Base-by-base conservation (phyloP, 2,888 invertebrate genomes). In the Oeneis ivallda region DNA sequence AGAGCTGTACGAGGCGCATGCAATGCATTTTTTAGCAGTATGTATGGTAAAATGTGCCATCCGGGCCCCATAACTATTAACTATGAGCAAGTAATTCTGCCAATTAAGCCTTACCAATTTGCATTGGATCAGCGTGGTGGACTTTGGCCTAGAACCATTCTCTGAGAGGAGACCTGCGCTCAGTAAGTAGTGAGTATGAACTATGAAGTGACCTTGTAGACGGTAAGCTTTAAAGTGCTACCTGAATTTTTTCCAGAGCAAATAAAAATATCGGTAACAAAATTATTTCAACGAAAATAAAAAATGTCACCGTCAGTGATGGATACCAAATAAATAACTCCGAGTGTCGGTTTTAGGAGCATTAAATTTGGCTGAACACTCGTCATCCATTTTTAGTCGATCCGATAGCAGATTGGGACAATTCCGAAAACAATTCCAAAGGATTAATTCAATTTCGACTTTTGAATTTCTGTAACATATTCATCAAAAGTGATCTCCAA, bases 291-390 rank as follows among this genome's bases (percentile, higher is more conserved):
- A 19, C 43, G 43, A n/a, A 32, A 61, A 61, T 61, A 61, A 26
- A 61, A 52, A 41, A 41, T 61, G 52, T 41, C 61, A 61, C 19
- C 32, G 41, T 39, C 49, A 4, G 10, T 52, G 61, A 52, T 39
- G 37, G 61, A 61, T 15, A 43, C 26, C 41, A 41, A 6, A 50
- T 13, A 50, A 41, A 19, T 41, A 56, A 41, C 17, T 58, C 58
- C 45, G 9, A 32, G 10, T 32, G 32, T 26, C 34, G 45, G 32
- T 45, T 47, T 58, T 32, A n/a, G 41, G 19, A 56, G 39, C 19
- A 39, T 39, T 37, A 17, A 15, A 47, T n/a, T 17, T 19, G 49
- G 4, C 49, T 13, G 49, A 50, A 47, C 19, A 50, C 49, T 50
- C 11, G 13, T 10, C 39, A 58, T 34, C 58, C 26, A 43, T 58